Percentiles rank a stretch among this genome's conserved stretches.
These are phyloP conservation scores for Decapterus maruadsi DNA, from an alignment of 2,797 vertebrate species.

Conservation along the genomic window DNA sequence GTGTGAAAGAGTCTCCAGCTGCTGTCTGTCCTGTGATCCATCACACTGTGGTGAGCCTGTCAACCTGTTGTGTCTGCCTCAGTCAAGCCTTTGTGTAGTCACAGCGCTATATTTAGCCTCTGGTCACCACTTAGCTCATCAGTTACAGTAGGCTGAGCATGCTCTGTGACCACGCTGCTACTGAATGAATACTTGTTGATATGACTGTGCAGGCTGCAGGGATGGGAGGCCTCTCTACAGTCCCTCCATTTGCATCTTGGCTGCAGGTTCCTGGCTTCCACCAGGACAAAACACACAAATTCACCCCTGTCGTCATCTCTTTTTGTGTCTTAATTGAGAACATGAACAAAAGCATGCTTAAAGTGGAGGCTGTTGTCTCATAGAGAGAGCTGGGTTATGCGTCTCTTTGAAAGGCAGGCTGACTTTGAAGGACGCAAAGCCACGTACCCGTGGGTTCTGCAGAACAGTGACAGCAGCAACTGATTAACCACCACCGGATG, in stretches of 20 bases:
- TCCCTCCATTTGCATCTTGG: conserved; percentile 28
- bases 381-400: conserved; percentile 43
- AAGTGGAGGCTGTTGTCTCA: conserved; percentile 52
- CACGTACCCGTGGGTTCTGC: conserved; percentile 55
- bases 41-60: conserved; percentile 38
- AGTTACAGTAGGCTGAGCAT: conserved; percentile 35
- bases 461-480: conserved; percentile 26
- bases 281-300: conserved; percentile 77
- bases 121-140: conserved; percentile 53
- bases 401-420: conserved; percentile 81
- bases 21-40: conserved; percentile 47
- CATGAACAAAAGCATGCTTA: conserved; percentile 48
- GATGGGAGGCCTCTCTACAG: conserved; percentile 44
- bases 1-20: conserved; percentile 18
- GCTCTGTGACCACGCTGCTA: conserved; percentile 14
- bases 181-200: conserved; percentile 27
- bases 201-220: conserved; percentile 5
- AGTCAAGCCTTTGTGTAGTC: conserved; percentile 42
- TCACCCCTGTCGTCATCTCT: conserved; percentile 86
- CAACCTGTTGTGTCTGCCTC: conserved; percentile 23
- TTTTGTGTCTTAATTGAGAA: conserved; percentile 73
- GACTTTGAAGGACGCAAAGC: conserved; percentile 73
- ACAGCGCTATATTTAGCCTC: conserved; percentile 57
- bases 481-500: conserved; percentile 57
- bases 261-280: conserved; percentile 52